These are phyloP conservation scores for Agrilus cyanescens DNA, from an alignment of 2,888 invertebrate species.

Conservation along the genomic window DNA sequence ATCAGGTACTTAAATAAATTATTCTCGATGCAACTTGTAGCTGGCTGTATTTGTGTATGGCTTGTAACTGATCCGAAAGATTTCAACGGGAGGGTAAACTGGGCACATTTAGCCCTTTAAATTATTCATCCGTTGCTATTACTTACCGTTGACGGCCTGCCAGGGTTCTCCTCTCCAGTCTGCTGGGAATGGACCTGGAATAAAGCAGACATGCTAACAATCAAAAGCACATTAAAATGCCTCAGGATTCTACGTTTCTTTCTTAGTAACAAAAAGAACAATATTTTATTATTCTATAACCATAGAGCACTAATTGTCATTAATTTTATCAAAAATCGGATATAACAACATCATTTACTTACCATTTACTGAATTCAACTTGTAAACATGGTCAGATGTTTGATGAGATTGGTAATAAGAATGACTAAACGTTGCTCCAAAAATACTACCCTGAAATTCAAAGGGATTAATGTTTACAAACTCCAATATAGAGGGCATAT, in stretches of 20 bases:
- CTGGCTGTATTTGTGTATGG: too few relatives aligned
- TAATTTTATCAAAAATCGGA: too few relatives aligned
- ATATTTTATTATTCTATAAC: too few relatives aligned
- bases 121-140: conserved; percentile 31
- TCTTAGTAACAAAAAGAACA: conserved; percentile 5
- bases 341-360: conserved; percentile 22
- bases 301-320: not conserved
- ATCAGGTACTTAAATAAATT: too few relatives aligned
- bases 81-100: conserved; percentile 26
- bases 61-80: not conserved
- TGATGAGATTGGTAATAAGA: conserved; percentile 26
- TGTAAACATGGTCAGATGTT: conserved; percentile 25
- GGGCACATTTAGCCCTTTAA: conserved; percentile 30
- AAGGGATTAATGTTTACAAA: too few relatives aligned
- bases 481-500: too few relatives aligned
- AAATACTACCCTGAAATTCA: conserved; percentile 20
- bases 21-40: too few relatives aligned
- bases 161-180: conserved; percentile 35
- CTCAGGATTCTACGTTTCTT: conserved; percentile 8
- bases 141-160: conserved; percentile 35
- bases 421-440: conserved; percentile 20
- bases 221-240: conserved; percentile 14
- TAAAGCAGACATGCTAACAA: conserved; percentile 13
- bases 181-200: conserved; percentile 32
- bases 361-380: conserved; percentile 25